Percentiles rank a stretch among this genome's conserved stretches.
Conservation (phyloP, 2,113 vertebrate genomes). For the Sinocyclocheilus maitianheensis region DNA sequence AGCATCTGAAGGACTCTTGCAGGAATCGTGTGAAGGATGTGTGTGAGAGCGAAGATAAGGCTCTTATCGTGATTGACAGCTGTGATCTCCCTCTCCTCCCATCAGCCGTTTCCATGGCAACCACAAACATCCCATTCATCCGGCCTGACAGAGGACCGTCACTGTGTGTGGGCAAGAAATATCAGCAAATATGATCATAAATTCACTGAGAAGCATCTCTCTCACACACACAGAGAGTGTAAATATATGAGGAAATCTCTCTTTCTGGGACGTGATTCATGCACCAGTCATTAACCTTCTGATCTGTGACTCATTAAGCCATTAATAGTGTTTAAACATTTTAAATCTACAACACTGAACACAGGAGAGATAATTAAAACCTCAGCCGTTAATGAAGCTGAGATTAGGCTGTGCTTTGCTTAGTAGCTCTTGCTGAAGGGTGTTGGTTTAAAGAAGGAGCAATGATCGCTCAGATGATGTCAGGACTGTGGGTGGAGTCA, state of each 20-base stretch:
- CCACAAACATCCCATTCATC: neutral
- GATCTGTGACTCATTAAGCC: neutral
- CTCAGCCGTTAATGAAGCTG: neutral
- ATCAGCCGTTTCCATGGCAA: slow-evolving; percentile 42
- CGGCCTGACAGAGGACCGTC: neutral
- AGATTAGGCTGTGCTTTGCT: neutral
- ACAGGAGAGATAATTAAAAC: neutral
- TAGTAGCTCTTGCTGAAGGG: neutral
- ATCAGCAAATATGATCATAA: neutral
- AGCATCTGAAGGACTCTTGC: neutral
- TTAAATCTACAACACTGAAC: neutral
- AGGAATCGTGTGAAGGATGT: neutral
- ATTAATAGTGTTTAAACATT: slow-evolving; percentile 4
- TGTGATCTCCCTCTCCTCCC: slow-evolving; percentile 29
- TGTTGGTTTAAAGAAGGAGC: neutral
- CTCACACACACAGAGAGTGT: neutral
- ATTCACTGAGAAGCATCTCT: neutral
- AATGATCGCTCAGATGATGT: neutral
- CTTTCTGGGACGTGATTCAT: too few relatives aligned
- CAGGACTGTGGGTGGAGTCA: too few relatives aligned
- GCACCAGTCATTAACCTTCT: neutral
- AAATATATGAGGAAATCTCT: neutral
- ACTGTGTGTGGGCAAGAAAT: neutral
- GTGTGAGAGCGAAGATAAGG: slow-evolving; percentile 42
- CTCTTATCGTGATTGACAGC: slow-evolving; percentile 53